Base-by-base conservation (phyloP, 2,113 vertebrate species). In the Aegotheles bennettii region DNA sequence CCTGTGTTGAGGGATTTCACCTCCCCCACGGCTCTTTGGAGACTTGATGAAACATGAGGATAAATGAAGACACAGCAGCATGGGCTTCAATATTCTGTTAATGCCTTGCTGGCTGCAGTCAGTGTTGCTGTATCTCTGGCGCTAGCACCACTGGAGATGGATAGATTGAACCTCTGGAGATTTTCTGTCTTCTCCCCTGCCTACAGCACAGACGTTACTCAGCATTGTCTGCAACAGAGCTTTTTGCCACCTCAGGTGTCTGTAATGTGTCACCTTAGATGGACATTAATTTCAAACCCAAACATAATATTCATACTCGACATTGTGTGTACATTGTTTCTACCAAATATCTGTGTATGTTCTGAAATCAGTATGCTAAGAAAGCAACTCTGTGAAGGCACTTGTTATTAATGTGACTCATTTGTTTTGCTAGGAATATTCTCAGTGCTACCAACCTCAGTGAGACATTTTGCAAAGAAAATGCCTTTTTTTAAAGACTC, bases 271-370 rank as follows among this genome's bases (percentile, higher is more conserved):
- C 45, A 33, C 24, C 51, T 69, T 36, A 25, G 16, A 29, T 7
- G 40, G 21, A 43, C 36, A 8, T 42, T 13, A 6, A 19, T 56
- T 71, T 90, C 40, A 40, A 82, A 64, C 21, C 16, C n/a, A n/a
- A 40, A 29, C 0, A 0, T 15, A 6, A 4, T 4, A 7, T n/a
- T 64, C 3, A 2, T 18, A 38, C 11, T 53, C 51, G 16, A 8
- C 5, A 61, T 36, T 1, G 1, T 36, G 21, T 29, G 18, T 23
- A 29, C 0, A 0, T 45, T 28, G 24, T 53, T 90, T 60, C 75
- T 76, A 5, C 21, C 31, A 26, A 69, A 73, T 9, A 61, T 4
- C 42, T 1, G 0, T 19, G 6, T 18, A 4, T 19, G 4, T 38
- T 84, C 61, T 69, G 57, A 68, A 88, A 53, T 48, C 18, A 25